A percentile compares a stretch with the other conserved stretches of the same genome.
Evolutionary conservation across 1,140 invertebrate genomes (phyloP).

Genomic region (Sogatella furcifera): DNA sequence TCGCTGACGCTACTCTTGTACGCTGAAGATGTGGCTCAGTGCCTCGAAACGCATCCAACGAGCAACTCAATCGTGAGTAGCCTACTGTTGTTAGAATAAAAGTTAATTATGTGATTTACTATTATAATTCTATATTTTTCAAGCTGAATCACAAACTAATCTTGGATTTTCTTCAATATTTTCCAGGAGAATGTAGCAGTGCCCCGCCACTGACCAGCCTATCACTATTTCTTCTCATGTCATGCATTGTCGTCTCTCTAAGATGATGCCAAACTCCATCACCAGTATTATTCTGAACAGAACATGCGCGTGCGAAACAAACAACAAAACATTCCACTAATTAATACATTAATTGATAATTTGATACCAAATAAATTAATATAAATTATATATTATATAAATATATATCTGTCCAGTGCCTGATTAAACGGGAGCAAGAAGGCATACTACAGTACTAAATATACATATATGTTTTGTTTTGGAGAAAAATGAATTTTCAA

Average conservation of each 20-base stretch:
- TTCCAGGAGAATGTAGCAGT: not conserved
- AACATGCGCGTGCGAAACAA: not conserved
- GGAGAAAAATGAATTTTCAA: too few species aligned
- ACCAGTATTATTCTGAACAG: not conserved
- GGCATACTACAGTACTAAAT: too few species aligned
- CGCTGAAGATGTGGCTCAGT: too few species aligned
- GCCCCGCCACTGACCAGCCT: not conserved
- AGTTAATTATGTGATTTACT: too few species aligned
- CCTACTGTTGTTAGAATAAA: too few species aligned
- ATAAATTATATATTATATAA: too few species aligned
- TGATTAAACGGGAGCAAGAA: not conserved
- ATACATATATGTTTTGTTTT: too few species aligned
- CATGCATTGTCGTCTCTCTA: not conserved
- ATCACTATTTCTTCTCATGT: not conserved
- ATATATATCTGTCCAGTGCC: slow-evolving; percentile 1
- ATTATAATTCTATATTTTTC: not conserved
- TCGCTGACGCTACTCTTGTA: too few species aligned
- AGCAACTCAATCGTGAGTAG: too few species aligned
- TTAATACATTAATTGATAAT: not conserved
- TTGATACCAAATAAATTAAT: too few species aligned
- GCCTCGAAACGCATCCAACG: too few species aligned
- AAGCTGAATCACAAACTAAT: not conserved
- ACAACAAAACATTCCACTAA: not conserved
- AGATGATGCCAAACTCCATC: not conserved
- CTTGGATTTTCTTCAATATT: not conserved